These are phyloP conservation scores for Rapana venosa DNA, from an alignment of 2,888 invertebrate genomes.

Conservation along the genomic window DNA sequence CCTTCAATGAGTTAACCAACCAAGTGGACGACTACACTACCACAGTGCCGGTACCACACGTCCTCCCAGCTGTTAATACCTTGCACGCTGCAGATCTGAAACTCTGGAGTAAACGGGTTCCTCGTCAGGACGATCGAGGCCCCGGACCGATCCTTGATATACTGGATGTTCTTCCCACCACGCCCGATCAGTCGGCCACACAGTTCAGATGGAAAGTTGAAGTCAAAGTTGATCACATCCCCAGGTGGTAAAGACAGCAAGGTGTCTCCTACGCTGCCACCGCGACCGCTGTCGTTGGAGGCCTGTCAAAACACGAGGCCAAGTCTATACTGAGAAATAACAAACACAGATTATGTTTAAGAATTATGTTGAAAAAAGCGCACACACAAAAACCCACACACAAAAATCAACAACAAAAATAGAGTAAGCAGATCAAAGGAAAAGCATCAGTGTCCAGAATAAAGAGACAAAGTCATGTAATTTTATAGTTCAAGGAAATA, in stretches of 20 bases:
- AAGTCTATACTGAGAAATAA: too few species aligned
- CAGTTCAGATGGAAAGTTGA: constrained; percentile 80
- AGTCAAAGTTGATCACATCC: constrained; percentile 81
- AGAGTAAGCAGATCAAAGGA: too few species aligned
- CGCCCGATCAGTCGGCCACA: constrained; percentile 93
- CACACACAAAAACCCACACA: too few species aligned
- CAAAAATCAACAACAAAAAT: too few species aligned
- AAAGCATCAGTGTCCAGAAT: too few species aligned
- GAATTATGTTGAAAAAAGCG: too few species aligned
- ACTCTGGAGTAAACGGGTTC: constrained; percentile 86
- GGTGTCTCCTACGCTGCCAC: constrained; percentile 80
- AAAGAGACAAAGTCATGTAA: too few species aligned
- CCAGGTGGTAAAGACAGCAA: constrained; percentile 79
- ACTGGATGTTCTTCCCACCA: constrained; percentile 88
- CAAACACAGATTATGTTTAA: too few species aligned
- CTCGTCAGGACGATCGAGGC: constrained; percentile 89
- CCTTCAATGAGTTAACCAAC: too few species aligned
- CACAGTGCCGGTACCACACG: too few species aligned
- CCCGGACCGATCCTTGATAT: constrained; percentile 86
- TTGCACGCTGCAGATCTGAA: constrained; percentile 91
- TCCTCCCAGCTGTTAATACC: constrained; percentile 79
- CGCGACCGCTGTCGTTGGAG: constrained; percentile 91
- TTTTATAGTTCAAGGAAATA: too few species aligned
- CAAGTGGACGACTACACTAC: too few species aligned
- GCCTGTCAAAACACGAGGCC: constrained; percentile 79